Percentiles rank a stretch among this genome's conserved stretches.
Evolutionary conservation across 1,140 invertebrate genomes (phyloP).

Genomic region (Drosophila bifasciata): DNA sequence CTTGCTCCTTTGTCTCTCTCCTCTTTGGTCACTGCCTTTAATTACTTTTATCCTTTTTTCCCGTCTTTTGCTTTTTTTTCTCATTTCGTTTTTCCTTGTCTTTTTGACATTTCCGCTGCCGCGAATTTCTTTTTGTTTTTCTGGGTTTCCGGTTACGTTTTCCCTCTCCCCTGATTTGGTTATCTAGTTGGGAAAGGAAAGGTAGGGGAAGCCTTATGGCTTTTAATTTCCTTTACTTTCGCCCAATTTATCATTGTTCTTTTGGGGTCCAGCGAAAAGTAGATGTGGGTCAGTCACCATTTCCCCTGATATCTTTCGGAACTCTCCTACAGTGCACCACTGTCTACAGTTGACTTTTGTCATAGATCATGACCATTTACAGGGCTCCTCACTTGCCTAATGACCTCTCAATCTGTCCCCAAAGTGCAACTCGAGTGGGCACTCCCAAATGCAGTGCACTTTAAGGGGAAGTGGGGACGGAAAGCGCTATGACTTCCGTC

Average conservation of each 20-base stretch:
- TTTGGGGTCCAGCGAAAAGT: constrained; percentile 26
- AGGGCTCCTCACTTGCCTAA: constrained; percentile 60
- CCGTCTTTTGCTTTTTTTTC: constrained; percentile 25
- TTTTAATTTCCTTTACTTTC: constrained; percentile 76
- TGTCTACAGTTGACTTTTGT: constrained; percentile 1
- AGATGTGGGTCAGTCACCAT: constrained; percentile 36
- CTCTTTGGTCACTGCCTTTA: constrained; percentile 58
- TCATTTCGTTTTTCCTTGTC: constrained; percentile 35
- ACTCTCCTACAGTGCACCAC: neutral
- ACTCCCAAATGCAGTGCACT: no score
- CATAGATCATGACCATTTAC: constrained; percentile 68
- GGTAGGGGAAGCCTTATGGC: constrained; percentile 55
- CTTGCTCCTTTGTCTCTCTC: constrained; percentile 43
- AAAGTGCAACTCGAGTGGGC: constrained; percentile 51
- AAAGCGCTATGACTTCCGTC: constrained; percentile 45
- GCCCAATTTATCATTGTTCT: constrained; percentile 70
- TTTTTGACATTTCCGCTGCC: constrained; percentile 59
- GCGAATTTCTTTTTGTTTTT: constrained; percentile 33
- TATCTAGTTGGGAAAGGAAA: constrained; percentile 47
- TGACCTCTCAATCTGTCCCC: constrained; percentile 80
- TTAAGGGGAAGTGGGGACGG: neutral
- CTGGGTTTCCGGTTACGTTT: constrained; percentile 20
- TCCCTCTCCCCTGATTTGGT: constrained; percentile 40
- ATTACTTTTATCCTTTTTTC: constrained; percentile 78
- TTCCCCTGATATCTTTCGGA: constrained; percentile 24